These are phyloP conservation scores for Sinocyclocheilus anophthalmus DNA, from an alignment of 2,113 vertebrate genomes.

Conservation along the genomic window DNA sequence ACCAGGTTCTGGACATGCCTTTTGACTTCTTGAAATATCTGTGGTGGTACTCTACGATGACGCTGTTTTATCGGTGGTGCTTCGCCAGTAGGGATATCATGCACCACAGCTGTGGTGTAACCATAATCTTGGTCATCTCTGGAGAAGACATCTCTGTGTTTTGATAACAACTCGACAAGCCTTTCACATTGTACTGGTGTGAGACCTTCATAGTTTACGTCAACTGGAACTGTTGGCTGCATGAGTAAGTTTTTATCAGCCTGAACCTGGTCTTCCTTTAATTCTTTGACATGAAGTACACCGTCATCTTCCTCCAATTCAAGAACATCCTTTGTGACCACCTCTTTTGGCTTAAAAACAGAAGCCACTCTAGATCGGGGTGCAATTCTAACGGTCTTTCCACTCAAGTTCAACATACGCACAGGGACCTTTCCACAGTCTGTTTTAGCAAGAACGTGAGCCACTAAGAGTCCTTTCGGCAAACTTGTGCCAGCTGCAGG, in stretches of 20 bases:
- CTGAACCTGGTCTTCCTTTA: not conserved
- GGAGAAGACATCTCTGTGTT: not conserved
- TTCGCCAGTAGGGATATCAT: slow-evolving; percentile 37
- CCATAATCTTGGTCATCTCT: not conserved
- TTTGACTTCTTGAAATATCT: slow-evolving; percentile 46
- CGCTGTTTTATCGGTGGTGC: slow-evolving; percentile 35
- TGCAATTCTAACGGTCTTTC: not conserved
- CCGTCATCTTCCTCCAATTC: not conserved
- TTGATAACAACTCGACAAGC: not conserved
- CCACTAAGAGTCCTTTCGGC: not conserved
- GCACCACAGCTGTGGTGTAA: slow-evolving; percentile 16
- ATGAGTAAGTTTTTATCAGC: not conserved
- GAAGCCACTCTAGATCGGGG: not conserved
- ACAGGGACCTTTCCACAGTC: not conserved
- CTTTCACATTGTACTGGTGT: not conserved
- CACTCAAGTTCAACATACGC: not conserved
- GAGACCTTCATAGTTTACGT: not conserved
- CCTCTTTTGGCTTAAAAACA: not conserved
- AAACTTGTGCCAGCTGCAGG: not conserved
- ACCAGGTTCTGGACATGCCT: slow-evolving; percentile 31
- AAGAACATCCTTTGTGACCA: not conserved
- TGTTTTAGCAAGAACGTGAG: slow-evolving; percentile 6
- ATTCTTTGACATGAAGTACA: not conserved
- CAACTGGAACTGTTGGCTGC: not conserved
- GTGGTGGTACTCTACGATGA: slow-evolving; percentile 28